phyloP scores from a whole-genome alignment of 2,113 vertebrate species.

The Seriola rivoliana region DNA sequence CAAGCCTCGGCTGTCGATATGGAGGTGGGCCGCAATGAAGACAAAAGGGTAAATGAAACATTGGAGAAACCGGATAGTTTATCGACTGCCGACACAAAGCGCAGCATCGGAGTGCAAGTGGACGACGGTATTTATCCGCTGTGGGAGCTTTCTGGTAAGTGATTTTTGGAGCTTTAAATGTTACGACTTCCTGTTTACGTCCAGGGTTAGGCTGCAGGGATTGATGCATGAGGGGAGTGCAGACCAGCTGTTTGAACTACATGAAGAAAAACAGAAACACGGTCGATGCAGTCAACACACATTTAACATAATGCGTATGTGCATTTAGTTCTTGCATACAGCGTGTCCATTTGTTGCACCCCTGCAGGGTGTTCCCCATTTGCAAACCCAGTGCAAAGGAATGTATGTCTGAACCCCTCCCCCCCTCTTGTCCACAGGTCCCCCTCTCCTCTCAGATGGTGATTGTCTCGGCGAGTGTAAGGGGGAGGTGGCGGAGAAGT shows the following conservation, averaged over 20 bases:
- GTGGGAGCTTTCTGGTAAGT: conserved; percentile 48
- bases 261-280: no score
- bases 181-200: conserved; percentile 44
- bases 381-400: conserved; percentile 15
- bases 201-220: background rate
- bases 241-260: background rate
- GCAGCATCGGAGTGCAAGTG: conserved; percentile 83
- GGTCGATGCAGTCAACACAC: background rate
- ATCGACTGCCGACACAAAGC: conserved; percentile 23
- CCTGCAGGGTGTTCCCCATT: background rate
- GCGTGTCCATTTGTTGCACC: background rate
- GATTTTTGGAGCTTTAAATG: background rate
- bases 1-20: conserved; percentile 34
- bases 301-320: background rate
- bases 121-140: conserved; percentile 15
- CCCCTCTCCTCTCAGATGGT: conserved; percentile 2
- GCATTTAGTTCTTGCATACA: background rate
- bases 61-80: background rate
- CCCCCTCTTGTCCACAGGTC: conserved; percentile 40
- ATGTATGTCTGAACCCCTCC: conserved; percentile 27
- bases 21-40: conserved; percentile 35
- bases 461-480: conserved; percentile 19
- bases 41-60: background rate
- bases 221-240: no score
- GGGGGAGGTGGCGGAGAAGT: conserved; percentile 17